Percentiles rank a stretch among this genome's conserved stretches.
Conservation (phyloP, 2,797 vertebrate species). For the Coregonus suidteri region DNA sequence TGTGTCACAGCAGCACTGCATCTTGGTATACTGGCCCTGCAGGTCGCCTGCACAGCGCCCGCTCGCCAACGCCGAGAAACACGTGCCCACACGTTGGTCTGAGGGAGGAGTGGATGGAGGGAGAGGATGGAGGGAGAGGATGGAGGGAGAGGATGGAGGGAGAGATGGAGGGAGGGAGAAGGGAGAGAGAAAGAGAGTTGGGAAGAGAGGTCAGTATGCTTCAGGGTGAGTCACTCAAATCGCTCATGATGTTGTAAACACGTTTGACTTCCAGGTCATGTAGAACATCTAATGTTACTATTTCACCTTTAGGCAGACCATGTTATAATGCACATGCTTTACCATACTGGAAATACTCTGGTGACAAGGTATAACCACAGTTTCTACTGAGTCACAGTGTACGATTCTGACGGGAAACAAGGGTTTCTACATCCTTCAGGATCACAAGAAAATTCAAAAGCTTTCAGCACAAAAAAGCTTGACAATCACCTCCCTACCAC, state of each 20-base stretch:
- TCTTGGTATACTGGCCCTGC: conserved; percentile 87
- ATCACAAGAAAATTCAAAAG: not conserved
- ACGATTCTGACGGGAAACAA: not conserved
- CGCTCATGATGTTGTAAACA: not conserved
- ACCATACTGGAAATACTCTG: not conserved
- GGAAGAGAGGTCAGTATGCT: not conserved
- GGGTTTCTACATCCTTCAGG: not conserved
- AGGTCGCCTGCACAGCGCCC: conserved; percentile 91
- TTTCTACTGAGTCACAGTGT: not conserved
- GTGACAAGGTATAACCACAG: not conserved
- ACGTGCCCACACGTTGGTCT: conserved; percentile 93
- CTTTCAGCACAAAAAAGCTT: not conserved
- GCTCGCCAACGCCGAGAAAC: conserved; percentile 88
- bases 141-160: conserved; percentile 1
- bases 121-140: not conserved
- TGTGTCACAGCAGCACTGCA: conserved; percentile 94
- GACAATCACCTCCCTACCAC: not conserved
- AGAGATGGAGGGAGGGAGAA: not conserved
- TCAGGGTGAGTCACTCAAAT: not conserved
- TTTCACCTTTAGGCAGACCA: not conserved
- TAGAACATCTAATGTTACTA: not conserved
- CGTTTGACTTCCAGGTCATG: not conserved
- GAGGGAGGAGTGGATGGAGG: conserved; percentile 29
- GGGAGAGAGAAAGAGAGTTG: not conserved
- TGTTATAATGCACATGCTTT: not conserved